Evolutionary conservation across 2,888 invertebrate genomes (phyloP).

Genomic region (Scaeva pyrastri): DNA sequence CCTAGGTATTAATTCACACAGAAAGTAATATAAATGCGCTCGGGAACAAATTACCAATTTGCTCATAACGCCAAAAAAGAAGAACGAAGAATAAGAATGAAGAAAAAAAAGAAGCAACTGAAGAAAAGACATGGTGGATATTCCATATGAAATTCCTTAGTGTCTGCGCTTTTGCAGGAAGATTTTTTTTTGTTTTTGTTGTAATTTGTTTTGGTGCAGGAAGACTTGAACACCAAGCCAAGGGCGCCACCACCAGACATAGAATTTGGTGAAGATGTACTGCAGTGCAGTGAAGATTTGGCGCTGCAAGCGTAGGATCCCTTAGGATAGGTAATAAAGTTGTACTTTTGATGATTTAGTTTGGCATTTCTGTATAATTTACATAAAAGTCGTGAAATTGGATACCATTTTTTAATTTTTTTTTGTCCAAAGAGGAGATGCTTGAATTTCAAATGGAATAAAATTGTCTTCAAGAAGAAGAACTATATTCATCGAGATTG

Average conservation of each 20-base stretch:
- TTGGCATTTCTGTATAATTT: conserved; percentile 13
- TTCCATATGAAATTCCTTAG: conserved; percentile 66
- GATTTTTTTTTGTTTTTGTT: background rate
- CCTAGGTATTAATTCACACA: conserved; percentile 69
- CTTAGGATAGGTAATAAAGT: conserved; percentile 23
- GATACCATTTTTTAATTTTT: background rate
- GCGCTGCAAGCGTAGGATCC: background rate
- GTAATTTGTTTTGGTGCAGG: background rate
- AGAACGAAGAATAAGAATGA: too few relatives aligned
- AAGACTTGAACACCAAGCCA: conserved; percentile 26
- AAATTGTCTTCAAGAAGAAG: too few relatives aligned
- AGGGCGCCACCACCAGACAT: conserved; percentile 22
- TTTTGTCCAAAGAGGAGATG: background rate
- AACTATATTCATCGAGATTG: too few relatives aligned
- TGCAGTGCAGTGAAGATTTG: background rate
- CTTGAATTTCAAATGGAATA: background rate
- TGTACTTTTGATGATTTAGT: conserved; percentile 15
- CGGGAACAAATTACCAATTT: conserved; percentile 73
- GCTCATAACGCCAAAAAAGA: conserved; percentile 63
- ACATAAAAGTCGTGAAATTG: conserved; percentile 24
- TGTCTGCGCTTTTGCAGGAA: conserved; percentile 14
- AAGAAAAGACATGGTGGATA: conserved; percentile 53
- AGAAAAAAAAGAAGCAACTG: too few relatives aligned
- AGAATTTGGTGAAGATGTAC: background rate
- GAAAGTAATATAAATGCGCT: conserved; percentile 42